These are phyloP conservation scores for Sinocyclocheilus anophthalmus DNA, from an alignment of 2,113 vertebrate genomes.

Conservation along the genomic window DNA sequence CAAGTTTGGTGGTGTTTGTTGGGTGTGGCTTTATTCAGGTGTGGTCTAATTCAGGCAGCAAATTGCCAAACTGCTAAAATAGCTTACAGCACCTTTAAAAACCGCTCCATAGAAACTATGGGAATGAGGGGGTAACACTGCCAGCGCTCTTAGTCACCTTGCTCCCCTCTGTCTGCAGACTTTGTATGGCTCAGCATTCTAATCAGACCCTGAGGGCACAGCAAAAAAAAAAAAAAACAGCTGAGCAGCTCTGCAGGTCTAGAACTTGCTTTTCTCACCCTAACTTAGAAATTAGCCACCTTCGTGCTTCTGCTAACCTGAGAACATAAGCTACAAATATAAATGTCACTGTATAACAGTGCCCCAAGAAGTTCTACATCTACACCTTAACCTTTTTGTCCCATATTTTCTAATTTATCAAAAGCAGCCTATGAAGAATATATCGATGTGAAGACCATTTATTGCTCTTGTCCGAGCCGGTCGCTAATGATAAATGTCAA, in stretches of 20 bases:
- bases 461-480: neutral
- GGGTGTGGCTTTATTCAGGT: neutral
- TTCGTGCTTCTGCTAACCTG: neutral
- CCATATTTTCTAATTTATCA: neutral
- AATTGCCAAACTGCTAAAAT: neutral
- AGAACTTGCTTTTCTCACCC: neutral
- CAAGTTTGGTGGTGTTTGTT: neutral
- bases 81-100: neutral
- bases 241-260: neutral
- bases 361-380: neutral
- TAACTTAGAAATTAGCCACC: slow-evolving; percentile 3
- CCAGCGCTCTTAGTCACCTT: neutral
- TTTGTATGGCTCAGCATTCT: slow-evolving; percentile 39
- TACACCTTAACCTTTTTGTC: neutral
- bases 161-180: neutral
- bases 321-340: slow-evolving; percentile 1
- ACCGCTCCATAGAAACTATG: neutral
- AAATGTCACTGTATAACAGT: neutral
- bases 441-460: slow-evolving; percentile 26
- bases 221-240: neutral
- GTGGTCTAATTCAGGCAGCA: neutral
- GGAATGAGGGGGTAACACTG: neutral
- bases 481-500: slow-evolving; percentile 43
- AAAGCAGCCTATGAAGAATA: slow-evolving; percentile 7
- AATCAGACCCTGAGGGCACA: slow-evolving; percentile 39